Conservation (phyloP, 23 tunicate genomes). For the Trididemnum nubilum region DNA sequence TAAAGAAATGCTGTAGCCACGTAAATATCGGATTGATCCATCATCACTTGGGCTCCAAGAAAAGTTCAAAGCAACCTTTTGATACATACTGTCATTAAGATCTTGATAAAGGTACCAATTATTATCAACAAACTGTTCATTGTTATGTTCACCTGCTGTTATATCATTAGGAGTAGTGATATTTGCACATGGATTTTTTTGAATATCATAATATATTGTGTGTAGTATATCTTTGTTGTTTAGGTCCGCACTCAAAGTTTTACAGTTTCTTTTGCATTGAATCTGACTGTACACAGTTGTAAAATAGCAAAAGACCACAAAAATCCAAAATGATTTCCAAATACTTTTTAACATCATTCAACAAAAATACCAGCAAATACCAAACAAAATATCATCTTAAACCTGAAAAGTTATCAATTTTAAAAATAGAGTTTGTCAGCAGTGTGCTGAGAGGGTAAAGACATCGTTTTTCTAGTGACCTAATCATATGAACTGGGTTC, state of each 20-base stretch:
- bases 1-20: slow-evolving; percentile 16
- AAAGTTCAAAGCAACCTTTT: slow-evolving; percentile 61
- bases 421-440: too few species aligned
- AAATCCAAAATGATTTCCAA: background rate
- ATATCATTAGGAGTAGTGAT: too few species aligned
- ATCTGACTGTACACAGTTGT: background rate
- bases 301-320: background rate
- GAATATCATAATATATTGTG: background rate
- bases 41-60: slow-evolving; percentile 57
- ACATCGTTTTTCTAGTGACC: too few species aligned
- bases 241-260: background rate
- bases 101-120: slow-evolving; percentile 21
- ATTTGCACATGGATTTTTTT: background rate
- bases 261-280: background rate
- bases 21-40: slow-evolving; percentile 14
- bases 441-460: too few species aligned
- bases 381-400: too few species aligned
- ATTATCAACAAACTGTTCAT: too few species aligned
- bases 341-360: background rate
- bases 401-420: too few species aligned
- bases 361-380: too few species aligned
- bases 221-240: background rate
- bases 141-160: too few species aligned
- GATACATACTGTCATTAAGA: background rate
- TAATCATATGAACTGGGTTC: too few species aligned